Evolutionary conservation across 2,888 invertebrate genomes (phyloP).

Genomic region (Nysson spinosus): DNA sequence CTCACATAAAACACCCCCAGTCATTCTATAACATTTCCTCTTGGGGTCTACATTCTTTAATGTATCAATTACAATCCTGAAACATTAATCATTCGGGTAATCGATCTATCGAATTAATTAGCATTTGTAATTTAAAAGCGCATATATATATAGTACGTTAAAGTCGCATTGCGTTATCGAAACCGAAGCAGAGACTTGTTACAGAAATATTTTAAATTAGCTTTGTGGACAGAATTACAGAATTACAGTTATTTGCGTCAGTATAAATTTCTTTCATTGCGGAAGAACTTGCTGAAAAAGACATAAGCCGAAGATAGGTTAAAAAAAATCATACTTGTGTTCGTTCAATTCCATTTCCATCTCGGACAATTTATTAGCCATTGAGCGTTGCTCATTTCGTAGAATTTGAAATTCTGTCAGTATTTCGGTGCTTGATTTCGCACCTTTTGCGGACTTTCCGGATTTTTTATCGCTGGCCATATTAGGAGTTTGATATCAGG

Average conservation of each 20-base stretch:
- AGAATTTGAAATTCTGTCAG: conserved; percentile 92
- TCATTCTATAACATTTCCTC: conserved; percentile 94
- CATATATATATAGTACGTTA: no score
- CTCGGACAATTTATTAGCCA: conserved; percentile 93
- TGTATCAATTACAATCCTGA: conserved; percentile 95
- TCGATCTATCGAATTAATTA: not conserved
- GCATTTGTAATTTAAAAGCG: not conserved
- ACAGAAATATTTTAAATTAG: no score
- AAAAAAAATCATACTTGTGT: conserved; percentile 87
- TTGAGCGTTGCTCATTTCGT: conserved; percentile 90
- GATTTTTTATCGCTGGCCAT: conserved; percentile 74
- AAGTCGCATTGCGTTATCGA: no score
- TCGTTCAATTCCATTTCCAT: conserved; percentile 96
- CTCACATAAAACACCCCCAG: conserved; percentile 96
- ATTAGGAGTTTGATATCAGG: conserved; percentile 61
- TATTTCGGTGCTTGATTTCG: conserved; percentile 84
- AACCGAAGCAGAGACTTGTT: no score
- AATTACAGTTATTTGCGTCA: not conserved
- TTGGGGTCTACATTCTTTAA: conserved; percentile 89
- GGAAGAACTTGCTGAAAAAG: not conserved
- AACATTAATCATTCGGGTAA: conserved; percentile 7
- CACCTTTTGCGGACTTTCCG: conserved; percentile 63
- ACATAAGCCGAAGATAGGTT: conserved; percentile 55
- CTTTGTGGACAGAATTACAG: no score
- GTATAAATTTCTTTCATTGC: not conserved